phyloP scores from a whole-genome alignment of 2,113 vertebrate genomes.

The Paracanthobrama guichenoti region DNA sequence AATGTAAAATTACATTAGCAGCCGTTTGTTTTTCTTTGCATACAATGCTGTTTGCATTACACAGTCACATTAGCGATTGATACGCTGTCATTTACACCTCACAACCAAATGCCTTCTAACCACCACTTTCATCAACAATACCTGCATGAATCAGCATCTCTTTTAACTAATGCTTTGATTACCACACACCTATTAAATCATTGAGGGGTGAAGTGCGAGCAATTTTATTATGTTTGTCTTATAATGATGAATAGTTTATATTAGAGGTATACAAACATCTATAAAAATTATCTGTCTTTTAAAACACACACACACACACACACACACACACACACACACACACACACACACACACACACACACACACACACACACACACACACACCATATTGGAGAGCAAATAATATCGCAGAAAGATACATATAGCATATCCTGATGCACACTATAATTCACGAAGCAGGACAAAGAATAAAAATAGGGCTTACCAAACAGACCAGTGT shows the following conservation, averaged over 20 bases:
- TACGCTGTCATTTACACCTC: constrained; percentile 36
- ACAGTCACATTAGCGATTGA: constrained; percentile 27
- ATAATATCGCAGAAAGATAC: neutral
- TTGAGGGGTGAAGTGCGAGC: neutral
- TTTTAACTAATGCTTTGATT: constrained; percentile 40
- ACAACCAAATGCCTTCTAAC: constrained; percentile 34
- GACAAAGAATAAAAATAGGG: too few species aligned
- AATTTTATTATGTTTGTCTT: constrained; percentile 40
- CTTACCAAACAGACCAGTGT: neutral
- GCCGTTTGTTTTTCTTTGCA: neutral
- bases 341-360: neutral
- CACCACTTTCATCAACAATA: constrained; percentile 49
- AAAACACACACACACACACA: neutral
- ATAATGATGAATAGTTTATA: constrained; percentile 34
- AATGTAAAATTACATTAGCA: neutral
- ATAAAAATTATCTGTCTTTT: constrained; percentile 36
- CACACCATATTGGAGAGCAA: neutral
- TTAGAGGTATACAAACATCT: constrained; percentile 31
- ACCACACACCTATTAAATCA: constrained; percentile 27
- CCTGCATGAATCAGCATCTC: constrained; percentile 50
- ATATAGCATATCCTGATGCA: neutral
- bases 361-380: neutral
- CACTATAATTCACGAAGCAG: neutral
- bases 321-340: neutral
- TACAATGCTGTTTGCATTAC: constrained; percentile 27